Base-by-base conservation (phyloP, 2,113 vertebrate genomes). In the Dicentrarchus labrax region DNA sequence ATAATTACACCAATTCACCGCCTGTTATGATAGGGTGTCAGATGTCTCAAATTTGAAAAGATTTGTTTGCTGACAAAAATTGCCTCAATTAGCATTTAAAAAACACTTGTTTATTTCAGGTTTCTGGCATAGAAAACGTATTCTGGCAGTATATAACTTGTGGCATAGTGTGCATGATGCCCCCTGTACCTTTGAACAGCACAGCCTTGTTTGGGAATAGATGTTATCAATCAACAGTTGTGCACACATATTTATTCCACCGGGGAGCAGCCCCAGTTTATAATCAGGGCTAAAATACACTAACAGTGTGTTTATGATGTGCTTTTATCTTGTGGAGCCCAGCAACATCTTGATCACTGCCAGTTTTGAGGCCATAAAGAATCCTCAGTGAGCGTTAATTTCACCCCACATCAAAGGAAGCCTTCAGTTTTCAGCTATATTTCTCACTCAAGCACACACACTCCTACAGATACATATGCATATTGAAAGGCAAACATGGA, bases 1-100 rank as follows among this genome's bases (percentile, higher is more conserved):
- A 1, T 88, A 78, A 79, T 88, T 73, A 75, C 39, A 75, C 65
- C 72, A 24, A 30, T 84, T 66, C 39, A 72, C 47, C 21, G 56
- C 38, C 54, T 72, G 53, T 72, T 79, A 59, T 87, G 85, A 91
- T 70, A 82, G 38, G 9, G 24, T 48, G 30, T 85, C 73, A 69
- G 2, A 80, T 67, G 24, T 22, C 19, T 70, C 11, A 64, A 47
- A 15, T 76, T 41, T 45, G 15, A 24, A 53, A 57, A 53, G 54
- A 65, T 66, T 70, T 86, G 36, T 80, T 56, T 88, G 60, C 72
- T 59, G 69, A 84, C 56, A 73, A 76, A 83, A 68, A 30, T 64
- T 30, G 2, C 6, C 8, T 65, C 10, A 68, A 15, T 76, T 74
- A 65, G 36, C 50, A 43, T 36, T 47, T 39, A 11, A 59, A 19